These are phyloP conservation scores for Pseudonaja textilis DNA, from an alignment of 2,113 vertebrate genomes.

Conservation along the genomic window DNA sequence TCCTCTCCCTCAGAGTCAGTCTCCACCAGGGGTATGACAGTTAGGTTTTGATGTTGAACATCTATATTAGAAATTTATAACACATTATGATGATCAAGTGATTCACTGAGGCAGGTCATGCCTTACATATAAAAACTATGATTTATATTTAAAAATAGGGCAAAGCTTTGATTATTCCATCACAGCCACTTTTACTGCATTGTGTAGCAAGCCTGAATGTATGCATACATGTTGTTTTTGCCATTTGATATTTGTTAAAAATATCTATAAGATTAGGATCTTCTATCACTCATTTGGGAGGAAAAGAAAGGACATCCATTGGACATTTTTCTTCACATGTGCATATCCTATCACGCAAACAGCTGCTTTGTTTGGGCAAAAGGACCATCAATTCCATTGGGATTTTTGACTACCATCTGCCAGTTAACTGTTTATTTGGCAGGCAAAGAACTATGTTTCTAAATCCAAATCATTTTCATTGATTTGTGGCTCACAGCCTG, in stretches of 20 bases:
- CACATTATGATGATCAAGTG: neutral
- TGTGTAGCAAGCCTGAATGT: neutral
- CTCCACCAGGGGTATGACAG: too few species aligned
- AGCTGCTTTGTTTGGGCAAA: conserved; percentile 5
- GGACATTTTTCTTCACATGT: neutral
- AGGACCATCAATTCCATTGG: neutral
- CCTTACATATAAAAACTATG: neutral
- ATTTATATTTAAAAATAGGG: neutral
- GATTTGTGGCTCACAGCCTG: conserved; percentile 12
- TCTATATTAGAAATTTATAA: neutral
- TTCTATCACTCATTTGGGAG: neutral
- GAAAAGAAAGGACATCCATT: neutral
- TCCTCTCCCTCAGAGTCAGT: too few species aligned
- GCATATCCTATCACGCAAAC: neutral
- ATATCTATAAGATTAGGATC: neutral
- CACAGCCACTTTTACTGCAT: neutral
- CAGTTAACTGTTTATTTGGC: conserved; percentile 1
- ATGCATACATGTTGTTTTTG: neutral
- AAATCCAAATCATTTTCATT: conserved; percentile 15
- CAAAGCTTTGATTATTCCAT: neutral
- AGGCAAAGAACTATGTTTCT: neutral
- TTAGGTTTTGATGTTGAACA: neutral
- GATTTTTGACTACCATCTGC: conserved; percentile 10
- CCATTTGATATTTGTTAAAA: neutral
- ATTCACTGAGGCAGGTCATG: neutral